A percentile compares a stretch with the other conserved stretches of the same genome.
Evolutionary conservation across 2,797 vertebrate genomes (phyloP).

Genomic region (Helicolenus hilgendorfi): DNA sequence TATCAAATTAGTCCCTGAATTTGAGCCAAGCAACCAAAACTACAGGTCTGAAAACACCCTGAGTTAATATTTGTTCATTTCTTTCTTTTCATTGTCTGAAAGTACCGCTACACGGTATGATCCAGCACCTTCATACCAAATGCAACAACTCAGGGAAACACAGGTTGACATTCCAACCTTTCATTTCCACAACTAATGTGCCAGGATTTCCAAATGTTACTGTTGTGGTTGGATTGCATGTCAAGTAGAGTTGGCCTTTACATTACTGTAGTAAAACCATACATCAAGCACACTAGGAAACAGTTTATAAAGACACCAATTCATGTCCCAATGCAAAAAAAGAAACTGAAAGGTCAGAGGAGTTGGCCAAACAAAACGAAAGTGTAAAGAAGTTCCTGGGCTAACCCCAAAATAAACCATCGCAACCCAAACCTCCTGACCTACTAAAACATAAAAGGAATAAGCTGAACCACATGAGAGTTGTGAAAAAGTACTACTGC

Average conservation of each 20-base stretch:
- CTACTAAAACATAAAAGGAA: not conserved
- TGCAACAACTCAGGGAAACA: not conserved
- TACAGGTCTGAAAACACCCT: not conserved
- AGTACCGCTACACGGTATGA: not conserved
- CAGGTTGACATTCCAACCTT: not conserved
- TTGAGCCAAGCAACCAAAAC: not conserved
- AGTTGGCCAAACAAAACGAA: conserved; percentile 22
- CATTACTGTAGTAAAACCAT: conserved; percentile 22
- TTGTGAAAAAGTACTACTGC: not conserved
- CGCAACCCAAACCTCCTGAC: not conserved
- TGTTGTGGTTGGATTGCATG: conserved; percentile 27
- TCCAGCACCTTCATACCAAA: not conserved
- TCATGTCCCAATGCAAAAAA: conserved; percentile 2
- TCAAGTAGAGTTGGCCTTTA: conserved; percentile 7
- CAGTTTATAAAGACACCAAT: conserved; percentile 10
- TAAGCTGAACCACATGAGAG: not conserved
- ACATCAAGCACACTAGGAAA: conserved; percentile 13
- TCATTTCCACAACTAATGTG: not conserved
- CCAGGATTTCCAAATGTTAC: conserved; percentile 23
- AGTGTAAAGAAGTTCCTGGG: conserved; percentile 1
- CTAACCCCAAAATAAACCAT: conserved; percentile 27
- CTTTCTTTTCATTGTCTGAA: not conserved
- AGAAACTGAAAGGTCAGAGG: conserved; percentile 35
- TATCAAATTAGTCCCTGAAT: not conserved
- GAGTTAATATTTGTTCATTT: not conserved